Conservation (phyloP, 2,113 vertebrate species). For the cattle (Bos taurus) region DNA sequence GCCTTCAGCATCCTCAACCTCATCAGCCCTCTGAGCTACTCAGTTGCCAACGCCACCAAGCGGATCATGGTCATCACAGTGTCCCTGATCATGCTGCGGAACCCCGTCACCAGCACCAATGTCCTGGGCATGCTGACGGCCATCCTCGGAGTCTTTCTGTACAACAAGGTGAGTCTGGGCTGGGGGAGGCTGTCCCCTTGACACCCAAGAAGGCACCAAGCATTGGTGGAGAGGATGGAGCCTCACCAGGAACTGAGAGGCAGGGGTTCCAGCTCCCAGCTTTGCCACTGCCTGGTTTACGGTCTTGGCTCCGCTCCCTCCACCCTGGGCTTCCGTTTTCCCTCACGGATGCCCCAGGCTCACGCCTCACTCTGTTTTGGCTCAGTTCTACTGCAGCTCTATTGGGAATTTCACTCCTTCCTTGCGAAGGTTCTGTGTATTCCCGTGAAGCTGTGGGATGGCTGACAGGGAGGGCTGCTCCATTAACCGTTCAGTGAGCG, state of each 20-base stretch:
- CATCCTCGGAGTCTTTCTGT: slow-evolving; percentile 95
- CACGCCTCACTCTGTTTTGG: not conserved
- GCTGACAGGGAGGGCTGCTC: not conserved
- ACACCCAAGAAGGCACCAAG: not conserved
- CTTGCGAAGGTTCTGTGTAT: not conserved
- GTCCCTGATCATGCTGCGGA: slow-evolving; percentile 95
- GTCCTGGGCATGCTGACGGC: slow-evolving; percentile 97
- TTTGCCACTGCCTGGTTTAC: not conserved
- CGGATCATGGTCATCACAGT: slow-evolving; percentile 98
- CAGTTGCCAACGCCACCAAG: slow-evolving; percentile 97
- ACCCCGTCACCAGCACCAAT: slow-evolving; percentile 92
- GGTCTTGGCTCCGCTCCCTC: not conserved
- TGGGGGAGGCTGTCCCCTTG: fast-evolving
- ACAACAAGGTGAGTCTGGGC: slow-evolving; percentile 89
- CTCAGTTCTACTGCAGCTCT: not conserved
- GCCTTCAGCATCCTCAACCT: slow-evolving; percentile 97
- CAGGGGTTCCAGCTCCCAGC: not conserved
- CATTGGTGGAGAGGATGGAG: not conserved
- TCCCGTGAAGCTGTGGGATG: not conserved
- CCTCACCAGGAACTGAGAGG: not conserved
- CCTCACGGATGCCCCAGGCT: too few species aligned
- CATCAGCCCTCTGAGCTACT: slow-evolving; percentile 96
- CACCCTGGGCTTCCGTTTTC: not conserved
- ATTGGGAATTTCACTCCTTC: not conserved
- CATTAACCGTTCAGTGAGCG: not conserved